Conservation (phyloP, 2,888 invertebrate species). For the Euplagia quadripunctaria region DNA sequence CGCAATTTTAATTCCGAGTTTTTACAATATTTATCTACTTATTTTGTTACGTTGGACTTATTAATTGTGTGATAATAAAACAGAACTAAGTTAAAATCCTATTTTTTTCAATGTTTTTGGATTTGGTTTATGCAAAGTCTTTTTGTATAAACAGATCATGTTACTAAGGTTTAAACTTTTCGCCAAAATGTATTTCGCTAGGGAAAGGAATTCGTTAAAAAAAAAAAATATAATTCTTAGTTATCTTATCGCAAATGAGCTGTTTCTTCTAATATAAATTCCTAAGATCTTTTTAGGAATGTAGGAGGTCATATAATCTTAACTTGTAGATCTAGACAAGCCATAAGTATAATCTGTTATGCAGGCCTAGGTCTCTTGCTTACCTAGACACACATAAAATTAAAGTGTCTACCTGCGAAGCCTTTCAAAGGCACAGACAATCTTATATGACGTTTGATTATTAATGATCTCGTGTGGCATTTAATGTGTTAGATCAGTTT, state of each 20-base stretch:
- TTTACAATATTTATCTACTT: no score
- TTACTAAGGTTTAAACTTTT: neutral
- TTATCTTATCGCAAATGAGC: neutral
- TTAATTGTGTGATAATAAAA: no score
- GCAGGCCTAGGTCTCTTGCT: slow-evolving; percentile 40
- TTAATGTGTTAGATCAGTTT: neutral
- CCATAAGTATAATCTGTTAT: slow-evolving; percentile 32
- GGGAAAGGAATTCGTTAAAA: neutral
- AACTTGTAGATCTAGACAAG: slow-evolving; percentile 33
- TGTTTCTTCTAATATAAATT: neutral
- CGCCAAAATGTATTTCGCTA: neutral
- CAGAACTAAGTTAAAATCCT: no score
- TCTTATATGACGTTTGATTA: slow-evolving; percentile 3
- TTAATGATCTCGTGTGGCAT: neutral
- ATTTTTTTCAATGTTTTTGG: no score
- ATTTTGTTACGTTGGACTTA: neutral
- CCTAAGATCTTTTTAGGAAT: slow-evolving; percentile 19
- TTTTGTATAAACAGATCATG: neutral
- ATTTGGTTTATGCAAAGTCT: no score
- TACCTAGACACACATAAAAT: slow-evolving; percentile 51
- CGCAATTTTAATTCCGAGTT: no score
- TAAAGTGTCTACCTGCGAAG: slow-evolving; percentile 8
- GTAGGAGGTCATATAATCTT: slow-evolving; percentile 32
- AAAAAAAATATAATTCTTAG: neutral
- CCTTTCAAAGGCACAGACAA: slow-evolving; percentile 10